These are phyloP conservation scores for Chondrilla cf. caribensis DNA, from an alignment of 37 sponge, comb jelly and placozoan species.

Conservation along the genomic window DNA sequence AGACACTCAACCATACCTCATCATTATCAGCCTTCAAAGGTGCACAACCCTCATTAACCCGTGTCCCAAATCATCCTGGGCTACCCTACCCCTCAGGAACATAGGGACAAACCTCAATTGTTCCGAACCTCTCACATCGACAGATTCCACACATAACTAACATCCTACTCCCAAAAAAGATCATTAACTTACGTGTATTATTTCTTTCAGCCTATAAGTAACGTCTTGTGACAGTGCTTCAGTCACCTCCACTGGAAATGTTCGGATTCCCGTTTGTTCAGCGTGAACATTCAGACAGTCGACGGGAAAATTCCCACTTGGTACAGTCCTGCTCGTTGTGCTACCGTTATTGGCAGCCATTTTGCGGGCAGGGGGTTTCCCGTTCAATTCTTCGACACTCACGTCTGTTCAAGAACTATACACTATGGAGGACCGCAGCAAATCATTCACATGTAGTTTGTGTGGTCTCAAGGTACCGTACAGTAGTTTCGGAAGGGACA, in stretches of 20 bases:
- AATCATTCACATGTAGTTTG: conserved; percentile 2
- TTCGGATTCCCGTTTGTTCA: not conserved
- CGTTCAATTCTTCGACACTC: too few relatives aligned
- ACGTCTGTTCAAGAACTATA: too few relatives aligned
- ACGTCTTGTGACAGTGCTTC: not conserved
- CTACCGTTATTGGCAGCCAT: not conserved
- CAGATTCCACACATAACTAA: too few relatives aligned
- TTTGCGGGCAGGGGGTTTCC: not conserved
- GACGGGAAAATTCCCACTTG: not conserved
- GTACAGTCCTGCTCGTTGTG: not conserved
- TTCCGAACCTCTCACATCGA: too few relatives aligned
- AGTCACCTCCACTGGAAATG: not conserved
- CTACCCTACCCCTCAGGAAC: too few relatives aligned
- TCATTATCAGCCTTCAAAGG: too few relatives aligned
- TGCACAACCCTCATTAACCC: too few relatives aligned
- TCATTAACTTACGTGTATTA: not conserved
- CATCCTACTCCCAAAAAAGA: too few relatives aligned
- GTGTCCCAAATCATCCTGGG: too few relatives aligned
- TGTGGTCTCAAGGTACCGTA: conserved; percentile 47
- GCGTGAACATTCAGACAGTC: not conserved
- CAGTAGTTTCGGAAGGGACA: conserved; percentile 47
- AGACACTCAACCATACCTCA: too few relatives aligned
- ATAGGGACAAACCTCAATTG: too few relatives aligned
- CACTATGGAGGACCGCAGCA: too few relatives aligned
- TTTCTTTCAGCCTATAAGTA: conserved; percentile 11